phyloP scores from a whole-genome alignment of 2,888 invertebrate species.

The Lasioglossum pauxillum region DNA sequence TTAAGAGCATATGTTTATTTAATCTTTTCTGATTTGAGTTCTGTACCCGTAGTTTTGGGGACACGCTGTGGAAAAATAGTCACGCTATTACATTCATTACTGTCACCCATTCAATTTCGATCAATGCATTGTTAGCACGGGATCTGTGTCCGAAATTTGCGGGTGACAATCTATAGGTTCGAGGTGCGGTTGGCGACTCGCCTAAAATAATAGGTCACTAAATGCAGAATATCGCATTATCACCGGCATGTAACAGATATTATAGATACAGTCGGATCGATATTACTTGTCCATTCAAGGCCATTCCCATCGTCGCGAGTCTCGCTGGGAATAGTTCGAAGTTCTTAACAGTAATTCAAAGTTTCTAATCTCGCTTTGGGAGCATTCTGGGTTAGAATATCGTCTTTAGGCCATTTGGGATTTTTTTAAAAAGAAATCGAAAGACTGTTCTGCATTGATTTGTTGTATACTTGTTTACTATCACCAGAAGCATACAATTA shows the following conservation, averaged over 20 bases:
- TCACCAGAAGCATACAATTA: background rate
- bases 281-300: background rate
- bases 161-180: background rate
- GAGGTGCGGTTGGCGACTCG: background rate
- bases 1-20: background rate
- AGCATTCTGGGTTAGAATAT: background rate
- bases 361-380: background rate
- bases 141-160: background rate
- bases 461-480: background rate
- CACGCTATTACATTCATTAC: background rate
- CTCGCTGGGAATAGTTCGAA: background rate
- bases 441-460: background rate
- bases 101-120: constrained; percentile 4
- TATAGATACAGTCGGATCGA: background rate
- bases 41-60: background rate
- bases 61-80: constrained; percentile 8
- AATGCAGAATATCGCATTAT: constrained; percentile 9
- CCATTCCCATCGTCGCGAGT: background rate
- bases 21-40: background rate
- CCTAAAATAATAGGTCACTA: constrained; percentile 17
- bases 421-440: background rate
- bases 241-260: constrained; percentile 11
- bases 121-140: background rate
- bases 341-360: background rate
- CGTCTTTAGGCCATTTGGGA: background rate